These are phyloP conservation scores for Archips crataeganus DNA, from an alignment of 2,888 invertebrate genomes.

Conservation along the genomic window DNA sequence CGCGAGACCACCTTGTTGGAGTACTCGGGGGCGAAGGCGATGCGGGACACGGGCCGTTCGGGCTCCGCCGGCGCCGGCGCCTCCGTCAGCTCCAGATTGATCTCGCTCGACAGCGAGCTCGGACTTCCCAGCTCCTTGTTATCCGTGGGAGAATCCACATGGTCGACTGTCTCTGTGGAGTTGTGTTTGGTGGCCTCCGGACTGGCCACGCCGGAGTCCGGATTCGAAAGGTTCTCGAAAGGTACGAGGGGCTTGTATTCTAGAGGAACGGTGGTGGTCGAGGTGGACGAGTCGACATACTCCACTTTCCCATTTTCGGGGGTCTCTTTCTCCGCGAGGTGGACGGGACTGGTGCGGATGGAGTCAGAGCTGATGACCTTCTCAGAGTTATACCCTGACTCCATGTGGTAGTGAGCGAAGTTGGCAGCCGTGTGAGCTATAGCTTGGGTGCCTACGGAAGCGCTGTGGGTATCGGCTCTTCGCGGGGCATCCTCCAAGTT, in stretches of 20 bases:
- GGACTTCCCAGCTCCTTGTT: constrained; percentile 78
- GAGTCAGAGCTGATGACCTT: constrained; percentile 80
- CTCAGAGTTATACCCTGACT: constrained; percentile 89
- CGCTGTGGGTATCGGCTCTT: constrained; percentile 60
- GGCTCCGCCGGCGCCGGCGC: constrained; percentile 55
- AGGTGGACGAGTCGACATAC: constrained; percentile 75
- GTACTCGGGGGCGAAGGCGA: constrained; percentile 74
- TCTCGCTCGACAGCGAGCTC: constrained; percentile 84
- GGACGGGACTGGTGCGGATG: constrained; percentile 78
- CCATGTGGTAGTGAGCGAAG: constrained; percentile 84
- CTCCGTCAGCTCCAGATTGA: constrained; percentile 81
- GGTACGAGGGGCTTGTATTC: constrained; percentile 77
- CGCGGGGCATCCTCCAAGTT: constrained; percentile 87
- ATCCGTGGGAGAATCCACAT: constrained; percentile 77
- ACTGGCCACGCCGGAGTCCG: constrained; percentile 85
- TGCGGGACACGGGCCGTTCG: constrained; percentile 68
- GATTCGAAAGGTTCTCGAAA: constrained; percentile 76
- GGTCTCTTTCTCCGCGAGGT: constrained; percentile 82
- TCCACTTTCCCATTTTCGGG: constrained; percentile 85
- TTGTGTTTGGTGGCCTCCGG: constrained; percentile 86
- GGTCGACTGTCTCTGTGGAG: constrained; percentile 81
- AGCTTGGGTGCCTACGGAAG: constrained; percentile 63
- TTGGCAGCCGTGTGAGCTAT: constrained; percentile 75
- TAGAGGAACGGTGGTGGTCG: constrained; percentile 66
- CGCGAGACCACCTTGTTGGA: constrained; percentile 74